Evolutionary conservation across 2,113 vertebrate genomes (phyloP).

Genomic region (Ondatra zibethicus): DNA sequence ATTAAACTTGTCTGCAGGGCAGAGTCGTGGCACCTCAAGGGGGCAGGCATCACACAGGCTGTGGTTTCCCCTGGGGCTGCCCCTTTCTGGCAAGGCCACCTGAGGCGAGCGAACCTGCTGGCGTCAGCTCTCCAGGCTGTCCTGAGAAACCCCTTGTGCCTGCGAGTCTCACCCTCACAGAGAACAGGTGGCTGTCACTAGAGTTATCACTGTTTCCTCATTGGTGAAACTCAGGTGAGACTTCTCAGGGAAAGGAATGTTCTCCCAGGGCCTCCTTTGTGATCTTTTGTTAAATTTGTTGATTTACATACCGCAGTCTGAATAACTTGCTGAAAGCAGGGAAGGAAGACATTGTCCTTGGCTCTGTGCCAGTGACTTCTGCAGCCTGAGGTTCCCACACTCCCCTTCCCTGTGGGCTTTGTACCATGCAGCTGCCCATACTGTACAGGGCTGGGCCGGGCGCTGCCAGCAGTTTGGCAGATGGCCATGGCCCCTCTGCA

Average conservation of each 20-base stretch:
- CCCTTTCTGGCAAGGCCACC: background rate
- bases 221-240: background rate
- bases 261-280: background rate
- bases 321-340: background rate
- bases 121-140: background rate
- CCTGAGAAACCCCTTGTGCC: conserved; percentile 33
- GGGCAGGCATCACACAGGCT: background rate
- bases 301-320: background rate
- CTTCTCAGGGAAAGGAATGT: background rate
- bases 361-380: background rate
- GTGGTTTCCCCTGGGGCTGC: background rate
- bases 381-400: background rate
- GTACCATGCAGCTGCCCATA: background rate
- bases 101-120: conserved; percentile 8
- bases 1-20: background rate
- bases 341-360: background rate
- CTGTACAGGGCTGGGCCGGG: background rate
- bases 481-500: too few relatives aligned
- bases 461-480: background rate
- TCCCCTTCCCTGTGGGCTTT: background rate
- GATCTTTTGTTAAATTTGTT: background rate
- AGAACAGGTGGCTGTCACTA: background rate
- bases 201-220: background rate
- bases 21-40: background rate
- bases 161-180: background rate